phyloP scores from a whole-genome alignment of 2,888 invertebrate genomes.

The Ligdia adustata region DNA sequence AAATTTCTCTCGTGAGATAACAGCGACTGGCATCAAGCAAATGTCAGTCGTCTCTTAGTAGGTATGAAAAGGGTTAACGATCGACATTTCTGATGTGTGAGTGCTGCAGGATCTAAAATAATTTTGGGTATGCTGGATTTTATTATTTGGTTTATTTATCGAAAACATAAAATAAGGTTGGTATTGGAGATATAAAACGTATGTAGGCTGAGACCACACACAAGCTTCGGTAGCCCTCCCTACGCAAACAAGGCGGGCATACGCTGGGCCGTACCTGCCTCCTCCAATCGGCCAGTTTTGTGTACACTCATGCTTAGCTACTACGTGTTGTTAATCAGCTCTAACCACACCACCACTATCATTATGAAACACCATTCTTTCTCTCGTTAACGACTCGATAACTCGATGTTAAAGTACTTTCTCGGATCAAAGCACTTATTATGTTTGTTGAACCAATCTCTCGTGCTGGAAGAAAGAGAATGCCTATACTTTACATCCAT shows the following conservation, averaged over 20 bases:
- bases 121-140: slow-evolving; percentile 10
- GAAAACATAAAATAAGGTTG: slow-evolving; percentile 40
- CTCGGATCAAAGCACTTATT: slow-evolving; percentile 52
- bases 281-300: slow-evolving; percentile 49
- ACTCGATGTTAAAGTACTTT: slow-evolving; percentile 54
- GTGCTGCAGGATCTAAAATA: slow-evolving; percentile 15
- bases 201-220: slow-evolving; percentile 69
- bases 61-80: slow-evolving; percentile 39
- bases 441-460: slow-evolving; percentile 45
- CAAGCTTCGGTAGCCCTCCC: slow-evolving; percentile 60
- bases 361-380: slow-evolving; percentile 74
- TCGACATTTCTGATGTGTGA: slow-evolving; percentile 21
- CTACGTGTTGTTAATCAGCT: slow-evolving; percentile 66
- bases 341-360: slow-evolving; percentile 72
- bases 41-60: slow-evolving; percentile 34
- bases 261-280: slow-evolving; percentile 54
- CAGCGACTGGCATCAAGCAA: slow-evolving; percentile 40
- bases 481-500: not conserved
- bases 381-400: slow-evolving; percentile 70
- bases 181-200: slow-evolving; percentile 37
- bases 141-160: slow-evolving; percentile 26
- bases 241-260: slow-evolving; percentile 70
- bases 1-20: slow-evolving; percentile 47
- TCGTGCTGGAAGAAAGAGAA: slow-evolving; percentile 13
- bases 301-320: slow-evolving; percentile 67